Percentiles rank a stretch among this genome's conserved stretches.
Conservation (phyloP, 2,113 vertebrate genomes). For the Isichthys henryi region DNA sequence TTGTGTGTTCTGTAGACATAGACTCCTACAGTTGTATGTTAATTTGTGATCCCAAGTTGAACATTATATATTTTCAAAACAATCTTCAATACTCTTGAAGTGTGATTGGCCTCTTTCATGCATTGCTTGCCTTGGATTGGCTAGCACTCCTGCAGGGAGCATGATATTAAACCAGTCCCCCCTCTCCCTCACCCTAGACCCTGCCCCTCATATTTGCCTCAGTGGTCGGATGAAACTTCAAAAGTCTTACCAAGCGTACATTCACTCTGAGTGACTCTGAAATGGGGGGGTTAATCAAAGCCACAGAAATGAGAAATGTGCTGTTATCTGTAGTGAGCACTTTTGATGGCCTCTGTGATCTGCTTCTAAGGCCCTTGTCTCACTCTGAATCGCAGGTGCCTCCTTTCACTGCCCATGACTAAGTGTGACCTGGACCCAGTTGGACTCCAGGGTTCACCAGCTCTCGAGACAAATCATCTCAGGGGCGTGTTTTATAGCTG, state of each 20-base stretch:
- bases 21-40: neutral
- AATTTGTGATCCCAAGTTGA: neutral
- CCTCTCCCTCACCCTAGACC: constrained; percentile 19
- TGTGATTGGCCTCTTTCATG: constrained; percentile 43
- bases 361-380: constrained; percentile 19
- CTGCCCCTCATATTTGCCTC: constrained; percentile 29
- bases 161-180: constrained; percentile 60
- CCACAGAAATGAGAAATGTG: constrained; percentile 39
- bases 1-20: neutral
- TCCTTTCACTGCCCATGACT: neutral
- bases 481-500: constrained; percentile 10
- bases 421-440: neutral
- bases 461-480: neutral
- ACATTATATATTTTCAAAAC: constrained; percentile 40
- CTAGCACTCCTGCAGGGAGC: constrained; percentile 55
- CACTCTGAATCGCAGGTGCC: neutral
- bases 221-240: constrained; percentile 60
- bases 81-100: constrained; percentile 57
- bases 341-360: constrained; percentile 39
- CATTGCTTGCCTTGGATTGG: neutral
- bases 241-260: constrained; percentile 52
- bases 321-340: constrained; percentile 41
- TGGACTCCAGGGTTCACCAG: neutral
- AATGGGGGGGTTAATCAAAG: constrained; percentile 45
- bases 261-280: constrained; percentile 35